Evolutionary conservation across 2,888 invertebrate species (phyloP).

Genomic region (Hydrotaea diabolus): DNA sequence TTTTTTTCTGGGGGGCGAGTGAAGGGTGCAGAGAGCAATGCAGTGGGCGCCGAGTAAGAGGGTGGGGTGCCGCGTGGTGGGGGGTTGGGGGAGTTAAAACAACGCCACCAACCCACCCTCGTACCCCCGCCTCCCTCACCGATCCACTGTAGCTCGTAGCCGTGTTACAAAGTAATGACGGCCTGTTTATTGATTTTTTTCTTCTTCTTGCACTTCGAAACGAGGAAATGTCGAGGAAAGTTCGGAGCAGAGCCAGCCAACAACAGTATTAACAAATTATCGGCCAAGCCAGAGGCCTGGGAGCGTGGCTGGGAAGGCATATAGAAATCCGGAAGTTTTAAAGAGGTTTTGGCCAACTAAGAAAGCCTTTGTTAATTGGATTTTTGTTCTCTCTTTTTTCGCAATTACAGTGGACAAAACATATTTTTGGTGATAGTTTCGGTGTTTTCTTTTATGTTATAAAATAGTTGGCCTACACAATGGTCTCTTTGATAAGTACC

Average conservation of each 20-base stretch:
- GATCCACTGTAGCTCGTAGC: background rate
- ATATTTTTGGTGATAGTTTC: slow-evolving; percentile 30
- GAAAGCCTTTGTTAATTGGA: background rate
- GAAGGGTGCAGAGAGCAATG: slow-evolving; percentile 26
- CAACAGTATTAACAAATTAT: background rate
- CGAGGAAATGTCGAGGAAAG: background rate
- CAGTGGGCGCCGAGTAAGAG: background rate
- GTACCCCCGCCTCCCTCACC: background rate
- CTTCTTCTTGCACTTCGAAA: too few relatives aligned
- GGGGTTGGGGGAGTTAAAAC: background rate
- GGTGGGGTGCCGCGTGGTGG: background rate
- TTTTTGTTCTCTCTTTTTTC: background rate
- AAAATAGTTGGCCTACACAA: slow-evolving; percentile 8
- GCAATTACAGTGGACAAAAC: slow-evolving; percentile 18
- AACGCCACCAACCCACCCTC: background rate
- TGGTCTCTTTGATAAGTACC: slow-evolving; percentile 16
- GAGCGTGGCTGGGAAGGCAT: background rate
- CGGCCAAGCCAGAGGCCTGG: background rate
- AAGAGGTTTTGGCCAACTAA: background rate
- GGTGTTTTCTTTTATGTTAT: background rate
- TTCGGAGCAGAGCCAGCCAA: background rate
- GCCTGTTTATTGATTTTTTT: slow-evolving; percentile 18
- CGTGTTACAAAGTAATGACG: slow-evolving; percentile 3
- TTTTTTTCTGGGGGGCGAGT: slow-evolving; percentile 42
- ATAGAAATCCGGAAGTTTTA: background rate